Base-by-base conservation (phyloP, 2,113 vertebrate species). In the Kryptolebias marmoratus region DNA sequence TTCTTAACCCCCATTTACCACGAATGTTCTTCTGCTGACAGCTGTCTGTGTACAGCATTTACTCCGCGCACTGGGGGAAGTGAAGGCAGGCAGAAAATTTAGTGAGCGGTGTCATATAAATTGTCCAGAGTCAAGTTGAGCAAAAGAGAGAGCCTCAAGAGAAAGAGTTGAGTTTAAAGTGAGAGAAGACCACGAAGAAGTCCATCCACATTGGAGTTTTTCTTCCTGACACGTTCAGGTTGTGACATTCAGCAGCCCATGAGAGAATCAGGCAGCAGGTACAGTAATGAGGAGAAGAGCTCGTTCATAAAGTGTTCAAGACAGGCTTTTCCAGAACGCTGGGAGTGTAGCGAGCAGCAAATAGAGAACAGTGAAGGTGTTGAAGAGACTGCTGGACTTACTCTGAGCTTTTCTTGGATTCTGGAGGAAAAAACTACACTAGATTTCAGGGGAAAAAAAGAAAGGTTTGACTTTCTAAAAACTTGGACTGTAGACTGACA, bases 21-120 rank as follows among this genome's bases (percentile, higher is more conserved):
- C 28, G 50, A 81, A 89, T 77, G 83, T 77, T 87, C 79, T 84
- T 83, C 56, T 83, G 84, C 84, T 84, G 85, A 90, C 88, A 92
- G 83, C 63, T 85, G 85, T 87, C 82, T 80, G 81, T 82, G 85
- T 73, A 71, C 68, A 61, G 70, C 80, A 75, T 88, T 86, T 87
- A 73, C 79, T 81, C 71, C 31, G 58, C 67, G 77, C 75, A 68
- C 53, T 14, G 47, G 42, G 74, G 77, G 71, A 81, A 79, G 60
- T 76, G 77, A 81, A 16, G 30, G 70, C 76, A 69, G 68, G 75
- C 70, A 81, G 81, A 73, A 83, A 75, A 81, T 86, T 85, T 73
- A 73, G 68, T 79, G 15, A 54, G 68, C 75, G 59, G 72, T 80
- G 84, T 87, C 79, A 84, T 52, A 62, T 81, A 84, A 88, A 86